Conservation (phyloP, 2,797 vertebrate genomes). For the Oryzias dopingdopingensis region DNA sequence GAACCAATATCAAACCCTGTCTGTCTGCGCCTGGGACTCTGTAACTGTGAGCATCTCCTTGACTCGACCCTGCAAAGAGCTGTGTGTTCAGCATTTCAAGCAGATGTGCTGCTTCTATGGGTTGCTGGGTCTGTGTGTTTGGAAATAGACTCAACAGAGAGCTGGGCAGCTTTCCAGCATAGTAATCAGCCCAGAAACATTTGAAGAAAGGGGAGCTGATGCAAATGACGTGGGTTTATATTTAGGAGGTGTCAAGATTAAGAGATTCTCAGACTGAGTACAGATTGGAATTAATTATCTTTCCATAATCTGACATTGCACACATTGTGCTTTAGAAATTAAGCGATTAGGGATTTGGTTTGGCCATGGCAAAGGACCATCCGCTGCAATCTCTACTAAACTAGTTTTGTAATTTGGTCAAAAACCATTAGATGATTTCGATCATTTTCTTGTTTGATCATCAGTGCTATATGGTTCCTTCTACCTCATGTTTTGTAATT, state of each 20-base stretch:
- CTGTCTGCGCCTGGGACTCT: slow-evolving; percentile 40
- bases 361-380: too few species aligned
- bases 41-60: slow-evolving; percentile 57
- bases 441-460: too few species aligned
- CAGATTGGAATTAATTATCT: not conserved
- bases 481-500: too few species aligned
- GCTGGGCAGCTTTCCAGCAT: slow-evolving; percentile 44
- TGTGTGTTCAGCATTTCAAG: slow-evolving; percentile 69
- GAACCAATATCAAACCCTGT: slow-evolving; percentile 52
- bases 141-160: slow-evolving; percentile 45
- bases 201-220: slow-evolving; percentile 32
- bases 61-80: slow-evolving; percentile 60
- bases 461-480: too few species aligned
- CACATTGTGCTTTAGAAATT: too few species aligned
- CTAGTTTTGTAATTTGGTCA: too few species aligned
- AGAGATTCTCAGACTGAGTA: not conserved
- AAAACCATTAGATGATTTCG: too few species aligned
- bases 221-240: slow-evolving; percentile 15
- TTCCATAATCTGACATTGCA: not conserved
- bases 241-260: slow-evolving; percentile 8
- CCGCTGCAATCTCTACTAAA: too few species aligned
- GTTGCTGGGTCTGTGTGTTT: slow-evolving; percentile 41
- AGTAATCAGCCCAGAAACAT: slow-evolving; percentile 51
- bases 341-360: too few species aligned
- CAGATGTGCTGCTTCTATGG: slow-evolving; percentile 60